Evolutionary conservation across 2,888 invertebrate genomes (phyloP).

Genomic region (Trachelus iudaicus): DNA sequence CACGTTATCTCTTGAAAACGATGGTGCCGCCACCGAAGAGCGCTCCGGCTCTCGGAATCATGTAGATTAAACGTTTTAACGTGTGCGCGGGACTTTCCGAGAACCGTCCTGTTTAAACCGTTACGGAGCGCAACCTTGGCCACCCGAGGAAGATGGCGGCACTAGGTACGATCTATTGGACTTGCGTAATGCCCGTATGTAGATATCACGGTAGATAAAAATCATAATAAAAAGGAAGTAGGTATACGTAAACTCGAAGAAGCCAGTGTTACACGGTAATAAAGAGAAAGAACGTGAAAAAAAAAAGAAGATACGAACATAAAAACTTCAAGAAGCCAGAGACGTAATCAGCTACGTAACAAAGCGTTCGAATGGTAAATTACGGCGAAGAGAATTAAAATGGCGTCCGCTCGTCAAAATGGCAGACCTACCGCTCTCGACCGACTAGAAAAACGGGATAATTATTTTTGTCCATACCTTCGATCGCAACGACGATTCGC

Average conservation of each 20-base stretch:
- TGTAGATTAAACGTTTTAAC: background rate
- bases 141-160: background rate
- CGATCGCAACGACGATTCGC: too few species aligned
- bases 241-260: background rate
- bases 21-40: background rate
- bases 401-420: background rate
- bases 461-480: background rate
- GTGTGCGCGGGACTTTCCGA: background rate
- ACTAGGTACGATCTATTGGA: background rate
- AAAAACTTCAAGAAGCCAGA: background rate
- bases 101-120: conserved; percentile 2
- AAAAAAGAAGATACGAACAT: background rate
- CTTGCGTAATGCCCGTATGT: background rate
- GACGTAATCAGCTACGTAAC: background rate
- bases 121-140: conserved; percentile 2
- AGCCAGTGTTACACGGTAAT: conserved; percentile 6
- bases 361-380: background rate
- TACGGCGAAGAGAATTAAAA: background rate
- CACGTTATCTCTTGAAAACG: background rate
- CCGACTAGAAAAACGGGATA: background rate
- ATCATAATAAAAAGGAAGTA: background rate
- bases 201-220: background rate
- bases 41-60: background rate
- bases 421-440: background rate
- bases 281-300: background rate